phyloP scores from a whole-genome alignment of 2,113 vertebrate genomes.

The Orthochromis malagaraziensis region DNA sequence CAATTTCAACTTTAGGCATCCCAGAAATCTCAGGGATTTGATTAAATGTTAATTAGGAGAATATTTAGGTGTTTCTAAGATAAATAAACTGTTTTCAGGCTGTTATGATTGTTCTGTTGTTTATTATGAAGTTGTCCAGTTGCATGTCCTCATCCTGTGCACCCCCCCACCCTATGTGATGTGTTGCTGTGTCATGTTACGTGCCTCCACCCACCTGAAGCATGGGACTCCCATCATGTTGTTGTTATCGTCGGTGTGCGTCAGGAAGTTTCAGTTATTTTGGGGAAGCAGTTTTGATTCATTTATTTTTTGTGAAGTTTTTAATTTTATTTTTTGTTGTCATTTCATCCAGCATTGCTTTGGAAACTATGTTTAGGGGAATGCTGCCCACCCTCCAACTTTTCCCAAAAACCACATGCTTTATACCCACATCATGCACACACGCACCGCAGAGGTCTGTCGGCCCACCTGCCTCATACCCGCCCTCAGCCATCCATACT shows the following conservation, averaged over 20 bases:
- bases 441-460: background rate
- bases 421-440: background rate
- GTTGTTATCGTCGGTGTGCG: conserved; percentile 17
- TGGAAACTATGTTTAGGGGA: conserved; percentile 27
- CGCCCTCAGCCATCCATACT: conserved; percentile 33
- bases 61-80: background rate
- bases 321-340: background rate
- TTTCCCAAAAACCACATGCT: background rate
- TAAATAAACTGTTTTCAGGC: background rate
- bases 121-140: conserved; percentile 11
- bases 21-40: background rate
- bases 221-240: conserved; percentile 51
- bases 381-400: conserved; percentile 45
- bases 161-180: conserved; percentile 21
- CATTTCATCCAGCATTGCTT: conserved; percentile 48
- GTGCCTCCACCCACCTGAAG: conserved; percentile 41
- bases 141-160: conserved; percentile 65
- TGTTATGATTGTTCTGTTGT: background rate
- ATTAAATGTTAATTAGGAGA: background rate
- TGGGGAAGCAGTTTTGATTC: conserved; percentile 20
- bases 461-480: conserved; percentile 1
- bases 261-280: conserved; percentile 39
- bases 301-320: background rate
- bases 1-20: background rate
- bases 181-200: conserved; percentile 35